phyloP scores from a whole-genome alignment of 2,888 invertebrate species.

The Trisateles emortualis region DNA sequence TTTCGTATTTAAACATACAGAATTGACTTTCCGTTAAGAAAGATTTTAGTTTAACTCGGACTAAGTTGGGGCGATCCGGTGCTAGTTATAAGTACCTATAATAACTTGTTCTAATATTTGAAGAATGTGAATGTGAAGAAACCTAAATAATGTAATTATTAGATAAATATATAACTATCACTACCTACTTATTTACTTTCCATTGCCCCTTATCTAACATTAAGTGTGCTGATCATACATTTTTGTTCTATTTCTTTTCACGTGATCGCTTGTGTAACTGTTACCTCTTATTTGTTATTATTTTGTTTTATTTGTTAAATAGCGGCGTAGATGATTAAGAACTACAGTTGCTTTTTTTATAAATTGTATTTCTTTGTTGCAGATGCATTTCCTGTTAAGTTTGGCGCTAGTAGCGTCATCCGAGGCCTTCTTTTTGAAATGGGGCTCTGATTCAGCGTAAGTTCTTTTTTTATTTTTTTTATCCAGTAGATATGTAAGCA shows the following conservation, averaged over 20 bases:
- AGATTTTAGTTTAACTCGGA: too few species aligned
- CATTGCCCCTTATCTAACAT: constrained; percentile 36
- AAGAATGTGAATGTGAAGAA: too few species aligned
- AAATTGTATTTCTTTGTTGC: constrained; percentile 40
- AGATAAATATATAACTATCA: too few species aligned
- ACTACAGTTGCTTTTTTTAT: background rate
- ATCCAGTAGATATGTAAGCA: background rate
- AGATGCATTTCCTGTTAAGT: constrained; percentile 75
- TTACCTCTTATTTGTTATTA: constrained; percentile 13
- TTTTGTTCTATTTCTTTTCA: constrained; percentile 22
- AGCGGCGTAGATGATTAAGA: constrained; percentile 9
- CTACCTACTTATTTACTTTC: constrained; percentile 36
- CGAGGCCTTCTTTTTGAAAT: constrained; percentile 84
- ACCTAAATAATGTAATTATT: too few species aligned
- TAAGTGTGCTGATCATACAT: constrained; percentile 28
- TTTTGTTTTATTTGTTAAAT: constrained; percentile 18
- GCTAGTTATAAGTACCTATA: too few species aligned
- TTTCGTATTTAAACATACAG: too few species aligned
- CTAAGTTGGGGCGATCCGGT: too few species aligned
- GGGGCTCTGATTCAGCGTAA: constrained; percentile 84
- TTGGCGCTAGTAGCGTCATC: constrained; percentile 74
- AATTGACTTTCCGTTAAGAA: too few species aligned
- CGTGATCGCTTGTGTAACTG: constrained; percentile 28
- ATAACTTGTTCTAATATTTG: too few species aligned
- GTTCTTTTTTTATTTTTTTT: constrained; percentile 45